Evolutionary conservation across 2,113 vertebrate genomes (phyloP).

Genomic region (Bostrychus sinensis): DNA sequence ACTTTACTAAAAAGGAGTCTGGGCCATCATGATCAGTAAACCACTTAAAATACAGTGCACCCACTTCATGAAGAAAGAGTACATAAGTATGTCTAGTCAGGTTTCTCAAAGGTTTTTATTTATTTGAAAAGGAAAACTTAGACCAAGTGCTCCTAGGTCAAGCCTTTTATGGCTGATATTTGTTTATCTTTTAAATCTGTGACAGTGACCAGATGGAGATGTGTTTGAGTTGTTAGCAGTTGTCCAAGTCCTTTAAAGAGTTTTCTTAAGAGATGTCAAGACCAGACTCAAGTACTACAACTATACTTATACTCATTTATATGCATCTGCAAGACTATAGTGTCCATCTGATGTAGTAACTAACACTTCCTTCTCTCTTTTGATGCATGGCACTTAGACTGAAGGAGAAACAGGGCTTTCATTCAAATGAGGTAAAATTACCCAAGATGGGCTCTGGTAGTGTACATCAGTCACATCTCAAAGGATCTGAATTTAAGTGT

Average conservation of each 20-base stretch:
- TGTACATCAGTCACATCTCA: constrained; percentile 39
- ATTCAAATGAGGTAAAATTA: constrained; percentile 14
- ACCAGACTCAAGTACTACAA: not conserved
- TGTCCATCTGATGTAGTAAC: constrained; percentile 9
- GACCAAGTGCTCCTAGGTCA: too few species aligned
- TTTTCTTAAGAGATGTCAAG: not conserved
- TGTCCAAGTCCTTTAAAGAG: not conserved
- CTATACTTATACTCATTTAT: not conserved
- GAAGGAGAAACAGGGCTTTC: not conserved
- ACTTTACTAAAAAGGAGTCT: too few species aligned
- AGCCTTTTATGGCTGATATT: too few species aligned
- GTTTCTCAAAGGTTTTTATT: too few species aligned
- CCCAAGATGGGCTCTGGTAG: constrained; percentile 34
- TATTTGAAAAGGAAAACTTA: too few species aligned
- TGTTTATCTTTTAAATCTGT: too few species aligned
- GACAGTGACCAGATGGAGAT: too few species aligned
- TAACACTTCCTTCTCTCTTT: constrained; percentile 1
- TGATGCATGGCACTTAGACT: constrained; percentile 22
- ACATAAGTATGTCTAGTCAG: too few species aligned
- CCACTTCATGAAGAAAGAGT: too few species aligned
- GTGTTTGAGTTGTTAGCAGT: too few species aligned
- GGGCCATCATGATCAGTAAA: too few species aligned
- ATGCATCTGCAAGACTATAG: constrained; percentile 2
- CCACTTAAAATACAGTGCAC: too few species aligned
- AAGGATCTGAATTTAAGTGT: constrained; percentile 34